A percentile compares a stretch with the other conserved stretches of the same genome.
Evolutionary conservation across 2,113 vertebrate genomes (phyloP).

Genomic region (Semicossyphus pulcher): DNA sequence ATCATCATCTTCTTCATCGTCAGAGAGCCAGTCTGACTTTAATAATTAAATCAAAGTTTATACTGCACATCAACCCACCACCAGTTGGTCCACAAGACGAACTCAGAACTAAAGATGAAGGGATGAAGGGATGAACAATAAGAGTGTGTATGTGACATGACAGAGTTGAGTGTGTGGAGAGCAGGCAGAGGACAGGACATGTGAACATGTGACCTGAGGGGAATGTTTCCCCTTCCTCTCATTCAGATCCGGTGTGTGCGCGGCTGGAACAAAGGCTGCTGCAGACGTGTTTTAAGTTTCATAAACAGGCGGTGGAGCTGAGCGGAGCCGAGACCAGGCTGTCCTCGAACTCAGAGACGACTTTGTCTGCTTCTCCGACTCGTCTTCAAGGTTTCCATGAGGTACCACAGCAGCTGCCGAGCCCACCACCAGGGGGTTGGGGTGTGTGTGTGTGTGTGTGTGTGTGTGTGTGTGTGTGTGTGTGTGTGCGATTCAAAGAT

Average conservation of each 20-base stretch:
- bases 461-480: constrained; percentile 19
- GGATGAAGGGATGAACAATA: not conserved
- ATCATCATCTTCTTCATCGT: no score
- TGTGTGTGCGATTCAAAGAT: constrained; percentile 54
- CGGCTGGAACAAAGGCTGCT: constrained; percentile 43
- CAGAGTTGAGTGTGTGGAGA: no score
- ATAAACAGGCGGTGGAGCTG: constrained; percentile 31
- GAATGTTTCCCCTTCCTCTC: constrained; percentile 36
- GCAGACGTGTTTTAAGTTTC: constrained; percentile 3
- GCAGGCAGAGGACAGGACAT: constrained; percentile 3
- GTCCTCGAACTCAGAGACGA: not conserved
- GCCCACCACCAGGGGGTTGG: constrained; percentile 16
- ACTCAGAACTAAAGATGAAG: not conserved
- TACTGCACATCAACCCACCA: not conserved
- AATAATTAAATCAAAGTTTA: no score
- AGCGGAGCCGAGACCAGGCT: constrained; percentile 43
- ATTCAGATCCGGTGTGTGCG: constrained; percentile 18
- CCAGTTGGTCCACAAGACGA: not conserved
- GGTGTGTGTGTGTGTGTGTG: constrained; percentile 20
- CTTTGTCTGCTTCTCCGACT: not conserved
- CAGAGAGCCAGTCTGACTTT: no score
- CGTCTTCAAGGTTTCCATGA: not conserved
- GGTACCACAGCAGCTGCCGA: constrained; percentile 45
- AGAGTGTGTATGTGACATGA: not conserved
- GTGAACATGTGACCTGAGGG: constrained; percentile 1